phyloP scores from a whole-genome alignment of 2,113 vertebrate species.

The Pelodiscus sinensis region DNA sequence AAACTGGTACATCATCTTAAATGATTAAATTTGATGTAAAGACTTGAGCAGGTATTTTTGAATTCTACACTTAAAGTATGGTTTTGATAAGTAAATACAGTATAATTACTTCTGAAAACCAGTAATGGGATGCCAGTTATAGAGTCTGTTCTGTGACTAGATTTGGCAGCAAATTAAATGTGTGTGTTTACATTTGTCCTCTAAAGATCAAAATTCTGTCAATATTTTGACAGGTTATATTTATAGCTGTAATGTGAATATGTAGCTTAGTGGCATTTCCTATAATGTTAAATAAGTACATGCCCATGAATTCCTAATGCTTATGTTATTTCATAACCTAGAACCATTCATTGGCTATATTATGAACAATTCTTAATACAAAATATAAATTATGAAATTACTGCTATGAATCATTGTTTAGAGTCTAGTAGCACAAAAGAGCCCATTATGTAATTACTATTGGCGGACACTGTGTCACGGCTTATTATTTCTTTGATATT shows the following conservation, averaged over 20 bases:
- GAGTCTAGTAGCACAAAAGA: background rate
- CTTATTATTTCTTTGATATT: background rate
- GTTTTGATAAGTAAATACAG: background rate
- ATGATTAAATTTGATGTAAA: background rate
- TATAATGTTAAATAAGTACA: background rate
- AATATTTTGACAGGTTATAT: conserved; percentile 1
- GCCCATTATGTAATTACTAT: background rate
- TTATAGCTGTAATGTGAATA: background rate
- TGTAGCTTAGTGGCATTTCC: background rate
- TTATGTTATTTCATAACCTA: background rate
- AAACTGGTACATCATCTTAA: background rate
- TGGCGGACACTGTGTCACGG: background rate
- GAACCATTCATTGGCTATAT: background rate
- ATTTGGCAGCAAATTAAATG: conserved; percentile 12
- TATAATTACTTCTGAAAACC: conserved; percentile 21
- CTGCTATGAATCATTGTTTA: background rate
- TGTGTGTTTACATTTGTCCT: background rate
- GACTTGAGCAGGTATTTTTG: background rate
- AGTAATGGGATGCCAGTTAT: conserved; percentile 12
- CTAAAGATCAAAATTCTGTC: conserved; percentile 29
- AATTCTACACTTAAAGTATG: no score
- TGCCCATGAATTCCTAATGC: background rate
- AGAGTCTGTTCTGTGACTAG: background rate
- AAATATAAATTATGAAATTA: background rate
- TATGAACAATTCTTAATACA: background rate